Evolutionary conservation across 2,888 invertebrate species (phyloP).

Genomic region (Boloria selene): DNA sequence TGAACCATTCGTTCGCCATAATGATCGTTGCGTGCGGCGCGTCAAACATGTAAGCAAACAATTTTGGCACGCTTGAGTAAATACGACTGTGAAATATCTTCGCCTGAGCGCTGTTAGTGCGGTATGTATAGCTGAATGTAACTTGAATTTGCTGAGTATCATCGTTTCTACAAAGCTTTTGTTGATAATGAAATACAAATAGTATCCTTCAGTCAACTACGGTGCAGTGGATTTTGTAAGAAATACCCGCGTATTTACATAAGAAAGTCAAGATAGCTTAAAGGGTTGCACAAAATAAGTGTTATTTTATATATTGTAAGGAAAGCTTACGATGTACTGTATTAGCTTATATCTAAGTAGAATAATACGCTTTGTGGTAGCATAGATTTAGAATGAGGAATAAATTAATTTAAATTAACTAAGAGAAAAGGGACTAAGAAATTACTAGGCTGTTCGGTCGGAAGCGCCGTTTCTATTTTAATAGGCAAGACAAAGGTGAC

Average conservation of each 20-base stretch:
- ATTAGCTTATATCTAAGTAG: slow-evolving; percentile 28
- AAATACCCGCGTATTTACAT: slow-evolving; percentile 55
- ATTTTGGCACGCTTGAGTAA: slow-evolving; percentile 81
- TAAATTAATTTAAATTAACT: slow-evolving; percentile 79
- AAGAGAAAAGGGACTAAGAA: slow-evolving; percentile 72
- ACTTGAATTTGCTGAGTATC: slow-evolving; percentile 73
- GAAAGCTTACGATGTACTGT: slow-evolving; percentile 19
- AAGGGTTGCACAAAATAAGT: slow-evolving; percentile 40
- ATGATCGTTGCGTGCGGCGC: slow-evolving; percentile 81
- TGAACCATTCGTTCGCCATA: slow-evolving; percentile 75
- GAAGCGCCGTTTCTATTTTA: slow-evolving; percentile 69
- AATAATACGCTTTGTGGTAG: slow-evolving; percentile 56
- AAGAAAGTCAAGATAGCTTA: slow-evolving; percentile 43
- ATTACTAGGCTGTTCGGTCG: slow-evolving; percentile 60
- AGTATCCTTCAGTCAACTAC: slow-evolving; percentile 69
- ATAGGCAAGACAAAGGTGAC: slow-evolving; percentile 69
- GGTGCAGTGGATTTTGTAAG: slow-evolving; percentile 63
- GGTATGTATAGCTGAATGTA: slow-evolving; percentile 70
- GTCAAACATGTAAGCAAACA: slow-evolving; percentile 82
- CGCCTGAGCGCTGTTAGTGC: slow-evolving; percentile 68
- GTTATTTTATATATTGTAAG: slow-evolving; percentile 31
- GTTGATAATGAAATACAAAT: slow-evolving; percentile 80
- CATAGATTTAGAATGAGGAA: slow-evolving; percentile 60
- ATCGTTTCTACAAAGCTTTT: slow-evolving; percentile 77
- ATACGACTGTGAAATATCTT: slow-evolving; percentile 80